Percentiles rank a stretch among this genome's conserved stretches.
phyloP scores from a whole-genome alignment of 64 coral and sea anemone species.

The Actinia tenebrosa region DNA sequence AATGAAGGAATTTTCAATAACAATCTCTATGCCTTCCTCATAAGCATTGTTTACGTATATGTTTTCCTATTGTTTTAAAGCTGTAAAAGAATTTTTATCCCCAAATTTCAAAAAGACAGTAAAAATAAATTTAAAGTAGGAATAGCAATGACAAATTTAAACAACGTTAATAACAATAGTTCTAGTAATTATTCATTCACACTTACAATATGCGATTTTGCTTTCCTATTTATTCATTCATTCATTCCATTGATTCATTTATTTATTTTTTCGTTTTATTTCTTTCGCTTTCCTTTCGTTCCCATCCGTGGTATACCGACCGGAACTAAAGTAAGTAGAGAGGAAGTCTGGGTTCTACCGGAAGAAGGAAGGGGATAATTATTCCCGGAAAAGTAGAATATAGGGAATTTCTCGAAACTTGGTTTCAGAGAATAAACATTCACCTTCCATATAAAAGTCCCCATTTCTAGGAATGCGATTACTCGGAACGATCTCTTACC shows the following conservation, averaged over 20 bases:
- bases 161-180: no score
- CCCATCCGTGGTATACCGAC: not conserved
- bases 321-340: not conserved
- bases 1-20: no score
- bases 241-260: not conserved
- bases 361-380: not conserved
- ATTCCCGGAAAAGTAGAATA: not conserved
- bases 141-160: no score
- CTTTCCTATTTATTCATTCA: not conserved
- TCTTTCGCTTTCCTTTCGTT: not conserved
- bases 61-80: no score
- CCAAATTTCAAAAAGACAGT: no score
- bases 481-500: not conserved
- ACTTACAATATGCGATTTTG: no score
- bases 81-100: no score
- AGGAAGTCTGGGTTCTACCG: no score
- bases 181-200: no score
- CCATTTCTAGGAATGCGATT: not conserved
- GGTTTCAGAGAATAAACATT: not conserved
- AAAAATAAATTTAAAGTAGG: no score
- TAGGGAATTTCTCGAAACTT: not conserved
- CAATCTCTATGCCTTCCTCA: no score
- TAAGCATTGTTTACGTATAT: no score
- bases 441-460: not conserved
- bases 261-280: not conserved